Conservation (phyloP, 2,113 vertebrate species). For the Procavia capensis region DNA sequence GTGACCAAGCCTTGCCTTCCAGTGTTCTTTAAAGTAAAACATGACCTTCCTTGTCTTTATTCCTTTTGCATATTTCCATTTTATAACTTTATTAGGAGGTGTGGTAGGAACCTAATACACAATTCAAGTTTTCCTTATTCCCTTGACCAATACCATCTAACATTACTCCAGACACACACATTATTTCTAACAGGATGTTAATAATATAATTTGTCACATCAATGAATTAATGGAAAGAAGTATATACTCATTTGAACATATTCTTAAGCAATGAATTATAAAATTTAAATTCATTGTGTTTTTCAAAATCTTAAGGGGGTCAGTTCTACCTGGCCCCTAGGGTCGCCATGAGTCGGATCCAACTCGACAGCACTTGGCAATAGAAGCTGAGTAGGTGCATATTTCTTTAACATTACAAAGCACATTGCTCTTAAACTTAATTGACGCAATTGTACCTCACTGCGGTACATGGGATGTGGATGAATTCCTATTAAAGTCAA, state of each 20-base stretch:
- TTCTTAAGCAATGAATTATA: neutral
- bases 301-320: slow-evolving; percentile 41
- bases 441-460: neutral
- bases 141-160: neutral
- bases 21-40: neutral
- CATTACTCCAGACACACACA: neutral
- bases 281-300: neutral
- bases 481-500: neutral
- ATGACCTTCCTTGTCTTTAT: neutral
- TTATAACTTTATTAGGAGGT: neutral
- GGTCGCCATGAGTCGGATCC: no score
- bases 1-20: neutral
- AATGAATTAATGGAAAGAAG: neutral
- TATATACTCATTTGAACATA: neutral
- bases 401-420: neutral
- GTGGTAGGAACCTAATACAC: neutral
- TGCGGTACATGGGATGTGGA: neutral
- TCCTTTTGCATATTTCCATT: neutral
- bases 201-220: neutral
- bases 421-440: slow-evolving; percentile 10
- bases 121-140: neutral
- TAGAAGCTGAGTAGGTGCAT: neutral
- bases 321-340: no score
- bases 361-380: no score
- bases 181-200: neutral